phyloP scores from a whole-genome alignment of 2,113 vertebrate species.

The Coregonus clupeaformis region DNA sequence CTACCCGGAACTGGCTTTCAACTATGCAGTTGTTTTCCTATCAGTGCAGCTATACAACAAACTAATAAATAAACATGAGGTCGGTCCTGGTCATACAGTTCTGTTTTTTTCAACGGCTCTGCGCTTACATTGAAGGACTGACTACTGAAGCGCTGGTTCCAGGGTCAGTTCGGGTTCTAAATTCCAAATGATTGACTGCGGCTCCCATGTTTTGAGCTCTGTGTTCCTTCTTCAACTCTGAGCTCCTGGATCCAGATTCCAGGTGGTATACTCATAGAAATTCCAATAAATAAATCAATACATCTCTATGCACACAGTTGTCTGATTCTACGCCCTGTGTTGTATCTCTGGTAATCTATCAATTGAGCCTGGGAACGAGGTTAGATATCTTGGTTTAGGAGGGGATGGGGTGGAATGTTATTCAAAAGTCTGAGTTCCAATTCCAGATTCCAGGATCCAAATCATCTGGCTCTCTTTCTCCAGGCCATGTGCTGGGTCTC shows the following conservation, averaged over 20 bases:
- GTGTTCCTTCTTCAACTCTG: background rate
- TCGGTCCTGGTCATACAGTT: no score
- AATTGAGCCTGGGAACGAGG: no score
- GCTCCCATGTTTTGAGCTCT: background rate
- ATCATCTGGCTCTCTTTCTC: conserved; percentile 3
- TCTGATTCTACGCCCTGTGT: conserved; percentile 15
- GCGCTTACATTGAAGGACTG: no score
- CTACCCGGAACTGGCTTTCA: no score
- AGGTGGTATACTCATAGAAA: background rate
- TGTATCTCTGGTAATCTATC: conserved; percentile 7
- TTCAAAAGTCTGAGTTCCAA: no score
- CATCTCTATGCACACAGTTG: conserved; percentile 31
- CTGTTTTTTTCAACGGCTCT: no score
- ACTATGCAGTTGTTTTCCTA: no score
- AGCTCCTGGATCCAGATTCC: background rate
- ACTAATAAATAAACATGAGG: no score
- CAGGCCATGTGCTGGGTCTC: background rate
- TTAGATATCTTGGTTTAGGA: no score
- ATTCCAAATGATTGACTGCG: background rate
- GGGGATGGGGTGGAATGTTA: no score
- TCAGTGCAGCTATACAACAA: no score
- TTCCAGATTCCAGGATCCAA: no score
- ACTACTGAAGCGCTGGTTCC: background rate
- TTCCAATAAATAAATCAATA: background rate
- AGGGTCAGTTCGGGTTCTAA: conserved; percentile 14